phyloP scores from a whole-genome alignment of 1,140 invertebrate species.

The Pygmarrhopalites habei region DNA sequence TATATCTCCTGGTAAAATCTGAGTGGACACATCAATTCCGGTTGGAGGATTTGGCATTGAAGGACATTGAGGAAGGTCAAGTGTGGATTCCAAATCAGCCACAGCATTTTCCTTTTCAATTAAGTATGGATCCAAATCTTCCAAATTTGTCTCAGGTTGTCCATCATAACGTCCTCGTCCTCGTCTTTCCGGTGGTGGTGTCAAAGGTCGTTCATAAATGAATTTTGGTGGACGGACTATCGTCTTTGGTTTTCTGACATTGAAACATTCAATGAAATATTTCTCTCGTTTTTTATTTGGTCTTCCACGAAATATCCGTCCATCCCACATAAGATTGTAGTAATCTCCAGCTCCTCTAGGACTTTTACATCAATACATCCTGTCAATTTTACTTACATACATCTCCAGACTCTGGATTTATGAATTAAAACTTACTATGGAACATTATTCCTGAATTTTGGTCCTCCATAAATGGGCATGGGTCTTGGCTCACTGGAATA shows the following conservation, averaged over 20 bases:
- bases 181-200: not conserved
- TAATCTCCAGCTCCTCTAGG: not conserved
- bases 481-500: not conserved
- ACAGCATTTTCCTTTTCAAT: not conserved
- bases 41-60: not conserved
- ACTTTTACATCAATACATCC: not conserved
- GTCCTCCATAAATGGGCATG: not conserved
- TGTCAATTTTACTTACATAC: not conserved
- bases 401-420: not conserved
- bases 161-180: not conserved
- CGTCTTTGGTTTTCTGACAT: conserved; percentile 1
- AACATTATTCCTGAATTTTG: conserved; percentile 1
- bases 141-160: not conserved
- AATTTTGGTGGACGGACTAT: not conserved
- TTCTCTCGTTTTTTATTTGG: not conserved
- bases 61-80: conserved; percentile 1
- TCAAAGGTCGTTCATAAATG: not conserved
- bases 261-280: conserved; percentile 9
- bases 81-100: not conserved
- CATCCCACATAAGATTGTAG: conserved; percentile 10
- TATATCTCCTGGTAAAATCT: not conserved
- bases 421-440: conserved; percentile 1
- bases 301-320: not conserved
- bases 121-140: not conserved
- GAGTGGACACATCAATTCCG: not conserved